phyloP scores from a whole-genome alignment of 1,140 invertebrate genomes.

The Drosophila punjabiensis region DNA sequence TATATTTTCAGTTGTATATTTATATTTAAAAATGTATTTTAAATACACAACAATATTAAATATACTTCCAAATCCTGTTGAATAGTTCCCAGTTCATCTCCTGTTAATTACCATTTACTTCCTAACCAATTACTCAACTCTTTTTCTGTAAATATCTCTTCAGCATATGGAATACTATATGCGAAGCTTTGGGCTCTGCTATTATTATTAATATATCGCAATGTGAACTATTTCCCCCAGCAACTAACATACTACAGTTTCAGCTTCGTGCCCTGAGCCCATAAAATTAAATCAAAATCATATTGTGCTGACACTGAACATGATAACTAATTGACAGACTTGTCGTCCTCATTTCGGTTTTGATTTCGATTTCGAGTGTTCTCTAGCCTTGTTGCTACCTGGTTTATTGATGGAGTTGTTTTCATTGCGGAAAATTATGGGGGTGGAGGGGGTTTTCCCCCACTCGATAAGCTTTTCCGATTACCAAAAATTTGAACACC shows the following conservation, averaged over 20 bases:
- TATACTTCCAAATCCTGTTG: not conserved
- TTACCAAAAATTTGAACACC: slow-evolving; percentile 27
- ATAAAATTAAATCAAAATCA: slow-evolving; percentile 79
- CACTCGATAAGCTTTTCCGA: slow-evolving; percentile 59
- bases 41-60: too few relatives aligned
- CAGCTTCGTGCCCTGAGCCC: slow-evolving; percentile 34
- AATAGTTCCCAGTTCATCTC: not conserved
- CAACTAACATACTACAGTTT: not conserved
- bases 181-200: not conserved
- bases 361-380: slow-evolving; percentile 38
- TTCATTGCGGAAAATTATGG: slow-evolving; percentile 23
- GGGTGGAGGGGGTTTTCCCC: not conserved
- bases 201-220: slow-evolving; percentile 17
- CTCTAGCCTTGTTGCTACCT: slow-evolving; percentile 19
- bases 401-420: slow-evolving; percentile 59
- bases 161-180: slow-evolving; percentile 46
- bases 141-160: slow-evolving; percentile 21
- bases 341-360: slow-evolving; percentile 48
- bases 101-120: slow-evolving; percentile 2
- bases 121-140: slow-evolving; percentile 36
- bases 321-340: slow-evolving; percentile 81
- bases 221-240: slow-evolving; percentile 3
- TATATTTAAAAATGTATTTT: too few relatives aligned
- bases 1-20: not conserved
- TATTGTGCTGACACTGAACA: slow-evolving; percentile 75